Evolutionary conservation across 2,113 vertebrate genomes (phyloP), one percentile per base, ranked within the genome.

Genomic region (Cercocebus atys): DNA sequence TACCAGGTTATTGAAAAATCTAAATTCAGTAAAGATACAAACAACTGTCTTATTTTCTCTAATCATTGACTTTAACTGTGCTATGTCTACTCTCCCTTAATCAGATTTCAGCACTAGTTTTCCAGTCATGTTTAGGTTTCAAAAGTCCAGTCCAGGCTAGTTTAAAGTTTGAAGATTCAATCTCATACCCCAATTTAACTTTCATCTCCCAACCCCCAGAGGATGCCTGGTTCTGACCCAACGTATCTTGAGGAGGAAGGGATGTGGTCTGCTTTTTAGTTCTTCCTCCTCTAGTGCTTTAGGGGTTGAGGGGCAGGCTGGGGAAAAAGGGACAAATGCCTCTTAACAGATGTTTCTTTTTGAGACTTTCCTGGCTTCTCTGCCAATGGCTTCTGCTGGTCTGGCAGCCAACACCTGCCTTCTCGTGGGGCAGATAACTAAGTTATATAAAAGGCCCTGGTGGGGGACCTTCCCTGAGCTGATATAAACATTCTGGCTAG

Each of bases 381-480:
- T 79, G 95, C 95, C 79, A 50, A 52, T 47, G 78, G 78, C 50
- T 78, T 70, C 81, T 81, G 81, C 92, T 43, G 89, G 92, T 76
- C 95, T 88, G 43, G 50, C 45, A 45, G 97, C 96, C 96, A 97
- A 50, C 8, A 6, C 14, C 61, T 79, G 81, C 72, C 66, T 90
- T 72, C 96, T 95, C 91, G 27, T 76, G 93, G 82, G 86, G 52
- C 66, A 55, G 72, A 95, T 85, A 85, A 93, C 82, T 86, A 91
- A 95, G 92, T 85, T 85, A 88, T 45, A 50, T 32, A 16, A 47
- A 35, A 85, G 76, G 73, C 68, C 92, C 52, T 68, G 27, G 87
- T 92, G 93, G 59, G 79, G 17, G 52, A 17, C 40, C 55, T 78
- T 52, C 61, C 73, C 68, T 78, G 61, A 55, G 92, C 89, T 80